These are phyloP conservation scores for Pelmatolapia mariae DNA, from an alignment of 2,113 vertebrate species.

Conservation along the genomic window DNA sequence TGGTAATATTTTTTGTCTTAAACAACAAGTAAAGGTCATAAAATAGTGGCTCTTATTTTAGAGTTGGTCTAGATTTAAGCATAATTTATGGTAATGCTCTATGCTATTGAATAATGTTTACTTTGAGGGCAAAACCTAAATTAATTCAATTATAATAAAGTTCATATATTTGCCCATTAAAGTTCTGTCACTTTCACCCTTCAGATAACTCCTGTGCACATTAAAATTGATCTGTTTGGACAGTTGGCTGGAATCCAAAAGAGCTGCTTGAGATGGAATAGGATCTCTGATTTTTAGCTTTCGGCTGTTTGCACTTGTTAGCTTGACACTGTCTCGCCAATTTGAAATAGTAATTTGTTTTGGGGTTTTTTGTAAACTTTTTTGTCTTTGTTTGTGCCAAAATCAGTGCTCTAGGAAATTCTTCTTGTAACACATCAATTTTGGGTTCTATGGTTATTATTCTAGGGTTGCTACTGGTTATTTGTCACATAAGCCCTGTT, in stretches of 20 bases:
- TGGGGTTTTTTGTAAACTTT: background rate
- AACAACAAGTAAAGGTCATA: constrained; percentile 26
- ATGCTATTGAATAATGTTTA: constrained; percentile 30
- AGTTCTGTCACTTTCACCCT: constrained; percentile 18
- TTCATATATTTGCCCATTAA: constrained; percentile 16
- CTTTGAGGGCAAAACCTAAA: constrained; percentile 25
- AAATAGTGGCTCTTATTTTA: background rate
- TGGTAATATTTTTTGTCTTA: background rate
- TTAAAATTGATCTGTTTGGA: constrained; percentile 32
- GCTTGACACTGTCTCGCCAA: background rate
- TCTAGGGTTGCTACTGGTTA: rapidly evolving
- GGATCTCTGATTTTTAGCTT: background rate
- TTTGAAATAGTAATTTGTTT: background rate
- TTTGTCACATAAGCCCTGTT: background rate
- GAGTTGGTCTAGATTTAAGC: background rate
- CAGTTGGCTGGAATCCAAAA: constrained; percentile 13
- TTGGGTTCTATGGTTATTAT: background rate
- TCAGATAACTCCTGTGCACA: constrained; percentile 21
- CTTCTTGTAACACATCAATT: background rate
- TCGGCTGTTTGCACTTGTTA: constrained; percentile 8
- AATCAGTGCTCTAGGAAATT: background rate
- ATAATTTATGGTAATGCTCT: constrained; percentile 41
- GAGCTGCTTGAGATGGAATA: background rate
- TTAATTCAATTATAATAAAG: constrained; percentile 25
- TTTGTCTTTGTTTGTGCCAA: background rate